Evolutionary conservation across 2,888 invertebrate species (phyloP).

Genomic region (Linyphia triangularis): DNA sequence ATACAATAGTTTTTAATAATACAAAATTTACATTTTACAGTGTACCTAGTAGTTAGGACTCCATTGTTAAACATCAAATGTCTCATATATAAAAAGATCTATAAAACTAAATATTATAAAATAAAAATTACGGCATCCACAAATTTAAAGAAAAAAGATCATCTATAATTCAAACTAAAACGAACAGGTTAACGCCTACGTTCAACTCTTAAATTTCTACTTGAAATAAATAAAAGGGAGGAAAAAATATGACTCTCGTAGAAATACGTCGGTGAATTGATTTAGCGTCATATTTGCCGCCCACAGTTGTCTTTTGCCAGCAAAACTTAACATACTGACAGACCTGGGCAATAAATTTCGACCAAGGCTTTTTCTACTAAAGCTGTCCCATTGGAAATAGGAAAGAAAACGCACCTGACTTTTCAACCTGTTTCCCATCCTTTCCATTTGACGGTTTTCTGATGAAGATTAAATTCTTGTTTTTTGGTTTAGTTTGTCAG

Average conservation of each 20-base stretch:
- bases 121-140: background rate
- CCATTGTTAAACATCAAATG: no score
- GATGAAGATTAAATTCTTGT: no score
- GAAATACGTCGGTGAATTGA: slow-evolving; percentile 12
- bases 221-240: background rate
- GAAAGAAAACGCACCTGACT: background rate
- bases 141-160: background rate
- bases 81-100: no score
- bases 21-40: no score
- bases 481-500: no score
- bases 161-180: background rate
- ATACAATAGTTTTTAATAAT: no score
- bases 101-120: no score
- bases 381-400: background rate
- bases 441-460: background rate
- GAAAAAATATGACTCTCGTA: background rate
- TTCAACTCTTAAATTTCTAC: background rate
- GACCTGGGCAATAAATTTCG: slow-evolving; percentile 10
- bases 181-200: slow-evolving; percentile 3
- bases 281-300: slow-evolving; percentile 28
- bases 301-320: slow-evolving; percentile 29
- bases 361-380: background rate
- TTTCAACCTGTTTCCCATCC: slow-evolving; percentile 36
- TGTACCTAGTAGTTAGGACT: no score
- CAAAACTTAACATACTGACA: slow-evolving; percentile 20